Evolutionary conservation across 2,797 vertebrate genomes (phyloP).

Genomic region (Nothura maculosa): DNA sequence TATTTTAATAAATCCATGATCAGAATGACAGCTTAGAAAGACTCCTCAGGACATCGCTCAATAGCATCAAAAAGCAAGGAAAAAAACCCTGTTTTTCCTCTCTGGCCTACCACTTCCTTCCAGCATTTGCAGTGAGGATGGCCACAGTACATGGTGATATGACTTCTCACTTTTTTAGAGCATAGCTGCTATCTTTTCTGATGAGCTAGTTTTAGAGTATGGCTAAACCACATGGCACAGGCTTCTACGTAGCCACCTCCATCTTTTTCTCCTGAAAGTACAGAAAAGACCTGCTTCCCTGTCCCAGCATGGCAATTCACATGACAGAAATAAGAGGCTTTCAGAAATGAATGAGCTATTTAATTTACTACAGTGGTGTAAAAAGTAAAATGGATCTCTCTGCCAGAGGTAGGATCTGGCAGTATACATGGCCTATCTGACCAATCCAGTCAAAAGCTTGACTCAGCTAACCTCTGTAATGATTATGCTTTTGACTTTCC

Average conservation of each 20-base stretch:
- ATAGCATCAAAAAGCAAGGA: neutral
- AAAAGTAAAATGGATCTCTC: neutral
- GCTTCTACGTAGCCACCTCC: neutral
- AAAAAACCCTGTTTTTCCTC: neutral
- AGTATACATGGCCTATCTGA: neutral
- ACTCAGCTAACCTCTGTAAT: too few relatives aligned
- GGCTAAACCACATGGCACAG: neutral
- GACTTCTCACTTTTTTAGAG: neutral
- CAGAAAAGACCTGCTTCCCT: neutral
- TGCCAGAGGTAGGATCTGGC: neutral
- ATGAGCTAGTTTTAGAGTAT: neutral
- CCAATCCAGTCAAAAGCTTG: neutral
- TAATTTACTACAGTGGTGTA: neutral
- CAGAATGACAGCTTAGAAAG: neutral
- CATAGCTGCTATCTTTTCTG: neutral
- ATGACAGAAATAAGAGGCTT: neutral
- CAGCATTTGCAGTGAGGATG: neutral
- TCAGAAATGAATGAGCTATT: neutral
- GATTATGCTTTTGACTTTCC: too few relatives aligned
- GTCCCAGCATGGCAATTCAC: neutral
- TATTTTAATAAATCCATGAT: neutral
- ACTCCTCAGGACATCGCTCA: neutral
- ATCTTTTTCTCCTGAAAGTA: neutral
- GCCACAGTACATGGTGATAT: neutral
- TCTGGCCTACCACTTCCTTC: neutral